These are phyloP conservation scores for Blastobasis adustella DNA, from an alignment of 2,888 invertebrate genomes.

Conservation along the genomic window DNA sequence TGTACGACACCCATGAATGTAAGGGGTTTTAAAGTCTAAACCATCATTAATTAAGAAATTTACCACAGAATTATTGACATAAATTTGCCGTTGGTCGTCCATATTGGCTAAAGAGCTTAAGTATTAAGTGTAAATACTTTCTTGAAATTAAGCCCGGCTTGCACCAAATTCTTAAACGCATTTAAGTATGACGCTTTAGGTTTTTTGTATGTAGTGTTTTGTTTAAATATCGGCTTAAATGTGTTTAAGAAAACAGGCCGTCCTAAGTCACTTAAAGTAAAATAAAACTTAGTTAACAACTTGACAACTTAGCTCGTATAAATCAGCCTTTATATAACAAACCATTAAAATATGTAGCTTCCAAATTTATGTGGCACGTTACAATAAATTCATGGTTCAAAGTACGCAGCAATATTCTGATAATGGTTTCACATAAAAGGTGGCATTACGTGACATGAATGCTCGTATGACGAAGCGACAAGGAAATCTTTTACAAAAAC, in stretches of 20 bases:
- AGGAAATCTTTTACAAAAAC: slow-evolving; percentile 25
- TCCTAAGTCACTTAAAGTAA: background rate
- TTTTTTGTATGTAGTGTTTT: no score
- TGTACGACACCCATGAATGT: no score
- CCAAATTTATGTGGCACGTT: background rate
- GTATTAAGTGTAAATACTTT: no score
- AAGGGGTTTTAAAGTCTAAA: no score
- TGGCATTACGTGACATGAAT: slow-evolving; percentile 4
- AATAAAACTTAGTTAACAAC: background rate
- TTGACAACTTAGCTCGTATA: background rate
- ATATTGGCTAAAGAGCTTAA: no score
- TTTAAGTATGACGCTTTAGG: no score
- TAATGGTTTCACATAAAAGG: slow-evolving; percentile 4
- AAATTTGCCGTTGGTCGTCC: no score
- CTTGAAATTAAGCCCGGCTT: no score
- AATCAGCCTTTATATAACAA: background rate
- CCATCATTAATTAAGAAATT: no score
- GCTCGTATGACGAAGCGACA: background rate
- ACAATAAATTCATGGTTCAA: background rate
- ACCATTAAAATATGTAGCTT: background rate
- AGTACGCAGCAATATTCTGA: background rate
- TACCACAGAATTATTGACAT: no score
- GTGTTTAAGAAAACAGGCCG: background rate
- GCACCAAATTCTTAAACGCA: no score
- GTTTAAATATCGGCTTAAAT: slow-evolving; percentile 5